Percentiles rank a stretch among this genome's conserved stretches.
Conservation (phyloP, 2,797 vertebrate genomes). For the Chiloscyllium punctatum region DNA sequence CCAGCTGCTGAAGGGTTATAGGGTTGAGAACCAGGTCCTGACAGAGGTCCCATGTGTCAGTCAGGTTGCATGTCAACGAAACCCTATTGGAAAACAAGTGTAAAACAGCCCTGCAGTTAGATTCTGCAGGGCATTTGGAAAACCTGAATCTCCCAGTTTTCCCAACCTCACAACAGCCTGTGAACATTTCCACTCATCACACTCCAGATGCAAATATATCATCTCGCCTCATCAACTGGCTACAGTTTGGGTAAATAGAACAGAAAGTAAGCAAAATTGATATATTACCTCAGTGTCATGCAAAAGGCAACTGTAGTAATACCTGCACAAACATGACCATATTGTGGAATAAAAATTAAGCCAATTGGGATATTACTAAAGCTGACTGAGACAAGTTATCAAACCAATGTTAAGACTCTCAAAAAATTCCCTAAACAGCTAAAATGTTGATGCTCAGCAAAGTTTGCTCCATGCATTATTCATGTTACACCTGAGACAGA, state of each 20-base stretch:
- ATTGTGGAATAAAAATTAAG: background rate
- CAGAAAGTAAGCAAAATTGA: background rate
- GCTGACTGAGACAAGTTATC: background rate
- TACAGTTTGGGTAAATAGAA: background rate
- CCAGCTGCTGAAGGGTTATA: too few relatives aligned
- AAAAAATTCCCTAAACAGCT: background rate
- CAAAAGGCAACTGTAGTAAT: background rate
- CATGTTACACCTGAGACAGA: background rate
- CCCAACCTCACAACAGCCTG: too few relatives aligned
- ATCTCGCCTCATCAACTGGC: background rate
- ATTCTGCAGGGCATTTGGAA: too few relatives aligned
- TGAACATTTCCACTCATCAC: too few relatives aligned
- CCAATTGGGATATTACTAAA: background rate
- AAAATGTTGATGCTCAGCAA: background rate
- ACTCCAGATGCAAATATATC: too few relatives aligned
- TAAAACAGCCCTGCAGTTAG: too few relatives aligned
- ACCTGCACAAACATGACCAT: background rate
- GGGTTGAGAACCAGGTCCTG: too few relatives aligned
- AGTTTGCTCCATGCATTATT: background rate
- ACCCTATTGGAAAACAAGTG: too few relatives aligned
- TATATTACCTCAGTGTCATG: background rate
- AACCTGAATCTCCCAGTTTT: too few relatives aligned
- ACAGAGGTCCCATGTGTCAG: too few relatives aligned
- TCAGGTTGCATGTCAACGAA: too few relatives aligned
- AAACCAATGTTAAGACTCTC: background rate